Evolutionary conservation across 2,113 vertebrate species (phyloP).

Genomic region (Lophochroa leadbeateri): DNA sequence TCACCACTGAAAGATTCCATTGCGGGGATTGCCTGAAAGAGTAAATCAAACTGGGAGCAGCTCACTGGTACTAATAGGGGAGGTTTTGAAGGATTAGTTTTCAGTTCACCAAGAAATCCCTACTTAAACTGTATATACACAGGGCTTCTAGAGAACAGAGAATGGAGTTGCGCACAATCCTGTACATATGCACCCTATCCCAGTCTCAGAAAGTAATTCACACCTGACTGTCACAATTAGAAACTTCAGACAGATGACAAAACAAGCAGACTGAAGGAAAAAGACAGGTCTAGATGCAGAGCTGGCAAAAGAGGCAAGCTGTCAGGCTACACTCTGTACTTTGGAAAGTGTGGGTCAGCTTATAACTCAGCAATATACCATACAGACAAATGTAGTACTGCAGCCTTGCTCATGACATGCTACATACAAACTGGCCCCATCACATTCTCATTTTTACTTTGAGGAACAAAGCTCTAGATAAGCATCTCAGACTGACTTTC

Average conservation of each 20-base stretch:
- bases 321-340: not conserved
- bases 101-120: not conserved
- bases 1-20: not conserved
- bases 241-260: not conserved
- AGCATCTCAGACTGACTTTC: not conserved
- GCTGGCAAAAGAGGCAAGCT: not conserved
- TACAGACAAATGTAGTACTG: not conserved
- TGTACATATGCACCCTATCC: not conserved
- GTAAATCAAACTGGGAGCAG: not conserved
- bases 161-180: not conserved
- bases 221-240: not conserved
- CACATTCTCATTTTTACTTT: not conserved
- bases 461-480: not conserved
- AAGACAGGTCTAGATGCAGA: not conserved
- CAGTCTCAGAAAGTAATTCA: not conserved
- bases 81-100: not conserved
- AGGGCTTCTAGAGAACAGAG: not conserved
- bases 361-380: not conserved
- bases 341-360: not conserved
- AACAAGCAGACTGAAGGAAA: not conserved
- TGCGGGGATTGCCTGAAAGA: not conserved
- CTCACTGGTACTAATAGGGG: not conserved
- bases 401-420: rapidly evolving
- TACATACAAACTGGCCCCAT: not conserved
- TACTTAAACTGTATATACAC: not conserved